Evolutionary conservation across 2,888 invertebrate genomes (phyloP), one percentile per base, ranked within the genome.

Genomic region (Strigamia transsilvanica): DNA sequence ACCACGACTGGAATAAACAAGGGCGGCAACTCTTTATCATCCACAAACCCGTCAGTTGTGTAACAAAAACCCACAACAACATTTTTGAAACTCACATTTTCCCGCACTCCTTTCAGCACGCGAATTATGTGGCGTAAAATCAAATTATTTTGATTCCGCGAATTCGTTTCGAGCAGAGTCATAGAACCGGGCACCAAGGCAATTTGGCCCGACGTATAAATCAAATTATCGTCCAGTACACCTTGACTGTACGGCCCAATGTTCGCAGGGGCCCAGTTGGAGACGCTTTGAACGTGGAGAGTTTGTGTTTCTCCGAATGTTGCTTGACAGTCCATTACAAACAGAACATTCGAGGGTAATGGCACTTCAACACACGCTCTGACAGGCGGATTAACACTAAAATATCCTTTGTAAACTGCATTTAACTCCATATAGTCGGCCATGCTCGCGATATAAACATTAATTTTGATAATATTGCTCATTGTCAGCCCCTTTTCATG

Each of bases 261-360:
- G 87, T 96, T 97, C 83, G 97, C 97, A 0, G 98, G 97, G n/a
- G 97, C 97, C 98, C 98, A 98, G 88, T 98, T 97, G 38, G 97
- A 97, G 85, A 97, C 92, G 84, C 97, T 94, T 89, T 97, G 97
- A 61, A 98, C 97, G 87, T 98, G 97, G 83, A 94, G 82, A n/a
- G 82, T 91, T 85, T 87, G 87, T 77, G 86, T 86, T 79, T 18
- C 34, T 0, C 32, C 12, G 6, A 61, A 46, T n/a, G 51, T 46
- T 15, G 79, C 83, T 0, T 81, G n/a, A 41, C 83, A 83, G 21
- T 82, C 38, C 12, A 83, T 78, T 15, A 80, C n/a, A 23, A 82
- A 79, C 9, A 13, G 15, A 7, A 82, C 34, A 34, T 92, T 90
- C 61, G 88, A 88, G 27, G 93, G 92, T 84, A 94, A 89, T 18